Conservation (phyloP, 2,113 vertebrate species). For the Gadus macrocephalus region DNA sequence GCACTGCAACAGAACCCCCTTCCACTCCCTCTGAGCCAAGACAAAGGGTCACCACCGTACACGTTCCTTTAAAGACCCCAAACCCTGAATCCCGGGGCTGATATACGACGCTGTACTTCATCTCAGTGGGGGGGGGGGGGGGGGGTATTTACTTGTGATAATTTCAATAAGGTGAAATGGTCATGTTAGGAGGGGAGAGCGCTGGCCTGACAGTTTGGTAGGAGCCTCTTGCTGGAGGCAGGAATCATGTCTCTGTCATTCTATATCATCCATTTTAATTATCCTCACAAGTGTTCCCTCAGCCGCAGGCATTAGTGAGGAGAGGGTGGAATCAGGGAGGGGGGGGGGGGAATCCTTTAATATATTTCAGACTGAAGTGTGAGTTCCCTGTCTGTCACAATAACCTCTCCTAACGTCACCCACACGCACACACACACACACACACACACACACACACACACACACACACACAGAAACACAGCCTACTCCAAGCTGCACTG, state of each 20-base stretch:
- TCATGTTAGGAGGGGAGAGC: slow-evolving; percentile 54
- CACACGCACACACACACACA: background rate
- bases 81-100: slow-evolving; percentile 19
- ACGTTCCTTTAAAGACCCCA: slow-evolving; percentile 26
- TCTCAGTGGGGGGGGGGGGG: no score
- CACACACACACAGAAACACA: background rate
- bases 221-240: slow-evolving; percentile 59
- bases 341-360: slow-evolving; percentile 51
- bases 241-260: slow-evolving; percentile 67
- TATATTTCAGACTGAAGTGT: slow-evolving; percentile 64
- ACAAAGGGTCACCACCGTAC: slow-evolving; percentile 18
- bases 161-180: slow-evolving; percentile 54
- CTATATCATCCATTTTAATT: slow-evolving; percentile 74
- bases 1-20: no score
- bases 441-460: background rate
- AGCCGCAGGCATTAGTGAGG: slow-evolving; percentile 50
- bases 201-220: slow-evolving; percentile 55
- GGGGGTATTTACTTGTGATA: slow-evolving; percentile 51
- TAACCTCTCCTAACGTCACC: background rate
- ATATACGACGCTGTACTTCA: slow-evolving; percentile 36
- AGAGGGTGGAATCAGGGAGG: slow-evolving; percentile 44
- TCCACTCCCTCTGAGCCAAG: slow-evolving; percentile 7
- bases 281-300: slow-evolving; percentile 63
- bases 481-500: background rate
- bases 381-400: slow-evolving; percentile 59